Percentiles rank a stretch among this genome's conserved stretches.
These are phyloP conservation scores for Axis porcinus DNA, from an alignment of 2,113 vertebrate genomes.

Conservation along the genomic window DNA sequence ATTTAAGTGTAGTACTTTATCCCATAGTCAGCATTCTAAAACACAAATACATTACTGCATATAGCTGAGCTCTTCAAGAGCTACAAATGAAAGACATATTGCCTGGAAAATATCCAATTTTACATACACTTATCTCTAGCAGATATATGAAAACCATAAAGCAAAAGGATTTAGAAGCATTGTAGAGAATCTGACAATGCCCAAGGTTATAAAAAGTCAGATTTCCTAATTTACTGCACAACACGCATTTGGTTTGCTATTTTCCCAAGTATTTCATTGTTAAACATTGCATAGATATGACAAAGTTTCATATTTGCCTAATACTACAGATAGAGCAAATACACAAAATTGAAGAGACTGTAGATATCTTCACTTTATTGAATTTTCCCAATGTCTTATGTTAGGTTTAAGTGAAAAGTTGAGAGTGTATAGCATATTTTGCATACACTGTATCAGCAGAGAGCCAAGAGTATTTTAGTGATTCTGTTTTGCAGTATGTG, in stretches of 20 bases:
- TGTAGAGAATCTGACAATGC: constrained; percentile 33
- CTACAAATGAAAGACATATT: constrained; percentile 61
- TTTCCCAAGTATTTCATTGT: constrained; percentile 53
- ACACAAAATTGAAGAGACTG: constrained; percentile 10
- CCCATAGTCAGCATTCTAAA: constrained; percentile 59
- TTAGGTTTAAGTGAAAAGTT: constrained; percentile 39
- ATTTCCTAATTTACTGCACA: constrained; percentile 44
- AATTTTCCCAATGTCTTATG: background rate
- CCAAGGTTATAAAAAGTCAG: constrained; percentile 48
- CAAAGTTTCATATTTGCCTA: constrained; percentile 22
- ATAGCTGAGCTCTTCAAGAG: constrained; percentile 47
- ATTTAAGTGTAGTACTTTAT: constrained; percentile 47
- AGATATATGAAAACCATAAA: constrained; percentile 51
- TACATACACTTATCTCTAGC: constrained; percentile 49
- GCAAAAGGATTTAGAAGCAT: constrained; percentile 43
- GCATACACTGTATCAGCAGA: background rate
- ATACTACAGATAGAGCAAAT: constrained; percentile 5
- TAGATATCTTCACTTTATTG: background rate
- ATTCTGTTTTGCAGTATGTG: background rate
- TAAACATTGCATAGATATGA: constrained; percentile 16
- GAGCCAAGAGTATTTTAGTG: background rate
- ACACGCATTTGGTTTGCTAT: constrained; percentile 35
- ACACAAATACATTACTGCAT: constrained; percentile 43
- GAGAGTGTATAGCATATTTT: background rate
- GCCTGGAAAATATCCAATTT: constrained; percentile 63